A percentile compares a stretch with the other conserved stretches of the same genome.
These are phyloP conservation scores for Hassar affinis DNA, from an alignment of 2,113 vertebrate genomes.

Conservation along the genomic window DNA sequence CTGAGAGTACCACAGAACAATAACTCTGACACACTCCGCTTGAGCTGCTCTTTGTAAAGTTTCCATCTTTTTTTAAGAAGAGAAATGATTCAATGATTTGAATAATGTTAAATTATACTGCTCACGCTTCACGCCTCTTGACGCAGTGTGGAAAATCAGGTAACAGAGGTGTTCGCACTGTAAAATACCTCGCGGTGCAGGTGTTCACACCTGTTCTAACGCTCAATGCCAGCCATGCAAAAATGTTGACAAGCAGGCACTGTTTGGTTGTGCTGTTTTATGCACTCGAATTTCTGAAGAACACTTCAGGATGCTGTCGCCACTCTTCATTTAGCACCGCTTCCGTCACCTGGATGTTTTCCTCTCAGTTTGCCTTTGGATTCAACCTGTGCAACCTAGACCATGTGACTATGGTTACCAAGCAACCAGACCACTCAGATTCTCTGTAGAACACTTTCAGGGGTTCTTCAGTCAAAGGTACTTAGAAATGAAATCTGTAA, in stretches of 20 bases:
- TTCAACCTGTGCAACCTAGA: background rate
- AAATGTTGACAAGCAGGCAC: background rate
- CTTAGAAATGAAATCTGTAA: background rate
- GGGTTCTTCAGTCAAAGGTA: background rate
- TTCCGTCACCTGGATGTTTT: background rate
- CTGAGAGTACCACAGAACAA: background rate
- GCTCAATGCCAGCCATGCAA: background rate
- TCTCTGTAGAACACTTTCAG: constrained; percentile 1
- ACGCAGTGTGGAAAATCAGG: background rate
- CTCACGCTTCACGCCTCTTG: constrained; percentile 2
- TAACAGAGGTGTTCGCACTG: background rate
- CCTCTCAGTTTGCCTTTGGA: constrained; percentile 4
- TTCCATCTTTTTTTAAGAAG: background rate
- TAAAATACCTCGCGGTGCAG: background rate
- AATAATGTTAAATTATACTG: background rate
- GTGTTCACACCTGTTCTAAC: background rate
- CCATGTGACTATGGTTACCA: background rate
- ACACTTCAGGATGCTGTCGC: background rate
- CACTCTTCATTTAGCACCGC: background rate
- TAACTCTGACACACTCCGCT: background rate
- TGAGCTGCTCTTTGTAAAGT: background rate
- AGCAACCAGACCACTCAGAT: background rate
- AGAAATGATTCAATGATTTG: background rate
- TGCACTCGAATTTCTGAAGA: background rate
- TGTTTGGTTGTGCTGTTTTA: background rate